Conservation (phyloP, 2,113 vertebrate species). For the Triplophysa dalaica region DNA sequence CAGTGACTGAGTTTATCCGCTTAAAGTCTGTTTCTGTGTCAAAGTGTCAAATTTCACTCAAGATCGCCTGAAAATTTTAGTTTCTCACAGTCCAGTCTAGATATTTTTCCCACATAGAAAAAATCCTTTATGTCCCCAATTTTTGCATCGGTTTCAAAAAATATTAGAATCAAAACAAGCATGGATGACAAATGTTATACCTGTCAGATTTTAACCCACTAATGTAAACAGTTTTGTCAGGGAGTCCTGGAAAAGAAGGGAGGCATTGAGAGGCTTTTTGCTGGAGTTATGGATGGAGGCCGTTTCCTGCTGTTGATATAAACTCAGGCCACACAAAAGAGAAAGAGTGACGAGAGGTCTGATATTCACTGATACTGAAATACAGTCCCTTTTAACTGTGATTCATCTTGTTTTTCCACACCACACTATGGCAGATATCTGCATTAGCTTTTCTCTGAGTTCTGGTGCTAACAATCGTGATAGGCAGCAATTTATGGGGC, state of each 20-base stretch:
- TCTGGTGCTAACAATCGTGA: conserved; percentile 46
- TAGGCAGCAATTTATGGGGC: conserved; percentile 9
- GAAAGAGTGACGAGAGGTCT: conserved; percentile 43
- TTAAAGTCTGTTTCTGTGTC: no score
- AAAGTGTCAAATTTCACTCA: not conserved
- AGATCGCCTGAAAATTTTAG: not conserved
- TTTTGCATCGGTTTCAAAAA: conserved; percentile 1
- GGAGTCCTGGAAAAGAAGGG: not conserved
- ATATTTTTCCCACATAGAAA: not conserved
- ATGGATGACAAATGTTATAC: not conserved
- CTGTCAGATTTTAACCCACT: conserved; percentile 25
- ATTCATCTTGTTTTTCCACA: conserved; percentile 62
- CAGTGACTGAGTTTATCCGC: no score
- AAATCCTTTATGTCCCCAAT: not conserved
- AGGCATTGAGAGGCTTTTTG: conserved; percentile 28
- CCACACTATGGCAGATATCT: conserved; percentile 55
- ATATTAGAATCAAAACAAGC: not conserved
- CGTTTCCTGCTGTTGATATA: conserved; percentile 48
- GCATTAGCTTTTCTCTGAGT: conserved; percentile 47
- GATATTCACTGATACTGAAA: conserved; percentile 33
- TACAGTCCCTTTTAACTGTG: conserved; percentile 23
- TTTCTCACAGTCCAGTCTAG: not conserved
- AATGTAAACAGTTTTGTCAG: conserved; percentile 28
- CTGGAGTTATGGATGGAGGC: conserved; percentile 40
- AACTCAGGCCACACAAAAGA: conserved; percentile 50